Percentiles rank a stretch among this genome's conserved stretches.
phyloP scores from a whole-genome alignment of 1,140 invertebrate genomes.

The Drosophila mojavensis region DNA sequence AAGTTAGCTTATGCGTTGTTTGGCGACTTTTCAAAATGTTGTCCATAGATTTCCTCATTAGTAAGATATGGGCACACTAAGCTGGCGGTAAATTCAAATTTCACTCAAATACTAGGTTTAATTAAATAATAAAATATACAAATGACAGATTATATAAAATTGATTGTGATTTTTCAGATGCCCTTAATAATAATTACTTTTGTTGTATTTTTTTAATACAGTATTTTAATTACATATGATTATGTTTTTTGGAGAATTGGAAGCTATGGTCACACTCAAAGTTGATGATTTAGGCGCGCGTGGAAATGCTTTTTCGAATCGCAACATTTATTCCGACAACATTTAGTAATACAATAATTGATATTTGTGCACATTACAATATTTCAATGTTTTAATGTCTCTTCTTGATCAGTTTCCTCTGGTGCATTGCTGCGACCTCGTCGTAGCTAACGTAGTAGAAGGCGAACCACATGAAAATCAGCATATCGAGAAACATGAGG shows the following conservation, averaged over 20 bases:
- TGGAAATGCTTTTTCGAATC: not conserved
- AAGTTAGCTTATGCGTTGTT: not conserved
- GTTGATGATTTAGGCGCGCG: not conserved
- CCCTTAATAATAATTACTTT: too few relatives aligned
- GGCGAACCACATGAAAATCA: constrained; percentile 92
- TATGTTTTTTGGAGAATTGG: too few relatives aligned
- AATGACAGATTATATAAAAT: too few relatives aligned
- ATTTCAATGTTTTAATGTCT: too few relatives aligned
- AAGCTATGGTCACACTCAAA: not conserved
- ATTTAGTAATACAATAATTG: too few relatives aligned
- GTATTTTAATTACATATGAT: too few relatives aligned
- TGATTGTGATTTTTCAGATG: too few relatives aligned
- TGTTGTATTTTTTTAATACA: too few relatives aligned
- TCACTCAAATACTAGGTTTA: too few relatives aligned
- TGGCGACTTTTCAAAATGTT: too few relatives aligned
- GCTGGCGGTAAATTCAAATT: not conserved
- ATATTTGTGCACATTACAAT: not conserved
- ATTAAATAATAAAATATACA: too few relatives aligned
- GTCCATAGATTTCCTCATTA: not conserved
- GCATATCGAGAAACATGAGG: constrained; percentile 92
- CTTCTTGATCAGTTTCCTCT: not conserved
- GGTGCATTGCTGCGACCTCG: constrained; percentile 30
- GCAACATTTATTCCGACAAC: not conserved
- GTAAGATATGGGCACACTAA: not conserved
- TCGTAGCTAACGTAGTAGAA: constrained; percentile 86